Evolutionary conservation across 2,797 vertebrate genomes (phyloP), one percentile per base, ranked within the genome.

Genomic region (Anas flavirostris): DNA sequence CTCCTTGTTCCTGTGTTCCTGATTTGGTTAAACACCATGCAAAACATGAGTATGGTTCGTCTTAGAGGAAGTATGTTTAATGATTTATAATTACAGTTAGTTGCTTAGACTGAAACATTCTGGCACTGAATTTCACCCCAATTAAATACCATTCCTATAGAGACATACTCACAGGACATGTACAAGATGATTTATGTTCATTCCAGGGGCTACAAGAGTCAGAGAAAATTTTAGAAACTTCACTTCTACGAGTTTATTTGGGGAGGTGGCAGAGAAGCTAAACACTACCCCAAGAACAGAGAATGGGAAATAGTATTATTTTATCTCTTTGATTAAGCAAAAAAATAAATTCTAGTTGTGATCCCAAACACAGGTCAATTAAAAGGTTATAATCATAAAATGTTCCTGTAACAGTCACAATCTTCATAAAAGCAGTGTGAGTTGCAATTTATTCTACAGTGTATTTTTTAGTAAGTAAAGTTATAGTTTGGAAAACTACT

Each of bases 181-280:
- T 83, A 66, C 9, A 78, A 10, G 7, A 52, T 62, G 39, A 68
- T 19, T 55, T 8, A 43, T n/a, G 10, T 63, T 52, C 23, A 68
- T 1, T 3, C 7, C 7, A 37, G 8, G 13, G 16, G 3, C 43
- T 73, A 7, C 44, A 83, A 58, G 4, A 5, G 2, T 19, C 26
- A 64, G 21, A 48, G 6, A 48, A 72, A 67, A 90, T 28, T 64
- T 79, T 11, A 48, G 10, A 13, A 23, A 44, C 11, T 68, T 79
- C 9, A 4, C 4, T 69, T 69, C 33, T 39, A 5, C 0, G 4
- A 28, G 9, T 37, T 37, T 72, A 26, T 23, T 55, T 28, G 16
- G 2, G 8, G 12, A 15, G 5, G 3, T 26, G 17, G 41, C 12
- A 9, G 13, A 50, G 29, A n/a, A 81, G 7, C 4, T 28, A 74